A percentile compares a stretch with the other conserved stretches of the same genome.
Evolutionary conservation across 2,797 vertebrate genomes (phyloP).

Genomic region (Geotrypetes seraphini): DNA sequence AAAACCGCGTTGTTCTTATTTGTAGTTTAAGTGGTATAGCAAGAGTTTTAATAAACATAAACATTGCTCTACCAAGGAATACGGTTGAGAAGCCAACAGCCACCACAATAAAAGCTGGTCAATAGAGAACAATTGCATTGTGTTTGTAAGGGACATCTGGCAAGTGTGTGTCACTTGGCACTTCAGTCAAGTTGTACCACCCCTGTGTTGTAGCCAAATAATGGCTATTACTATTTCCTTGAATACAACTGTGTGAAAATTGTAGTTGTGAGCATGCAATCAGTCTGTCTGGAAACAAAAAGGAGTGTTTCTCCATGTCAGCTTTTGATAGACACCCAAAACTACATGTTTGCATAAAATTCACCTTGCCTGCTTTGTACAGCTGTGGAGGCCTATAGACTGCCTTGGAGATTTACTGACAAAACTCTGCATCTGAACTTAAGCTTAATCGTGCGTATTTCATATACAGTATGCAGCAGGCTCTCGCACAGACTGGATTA

Average conservation of each 20-base stretch:
- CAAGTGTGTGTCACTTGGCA: not conserved
- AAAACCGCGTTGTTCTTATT: no score
- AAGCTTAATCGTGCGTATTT: no score
- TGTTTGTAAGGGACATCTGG: not conserved
- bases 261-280: slow-evolving; percentile 20
- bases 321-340: not conserved
- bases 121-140: not conserved
- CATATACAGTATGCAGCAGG: no score
- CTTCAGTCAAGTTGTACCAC: slow-evolving; percentile 7
- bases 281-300: slow-evolving; percentile 17
- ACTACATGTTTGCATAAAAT: slow-evolving; percentile 11
- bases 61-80: no score
- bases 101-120: no score
- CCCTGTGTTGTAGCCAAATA: slow-evolving; percentile 9
- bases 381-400: not conserved
- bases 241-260: slow-evolving; percentile 20
- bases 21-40: no score
- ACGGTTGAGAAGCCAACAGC: no score
- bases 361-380: not conserved
- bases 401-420: no score
- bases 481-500: no score
- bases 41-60: no score
- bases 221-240: slow-evolving; percentile 19
- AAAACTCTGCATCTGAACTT: no score
- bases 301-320: slow-evolving; percentile 11